These are phyloP conservation scores for Arizona elegans DNA, from an alignment of 2,113 vertebrate genomes.

Conservation along the genomic window DNA sequence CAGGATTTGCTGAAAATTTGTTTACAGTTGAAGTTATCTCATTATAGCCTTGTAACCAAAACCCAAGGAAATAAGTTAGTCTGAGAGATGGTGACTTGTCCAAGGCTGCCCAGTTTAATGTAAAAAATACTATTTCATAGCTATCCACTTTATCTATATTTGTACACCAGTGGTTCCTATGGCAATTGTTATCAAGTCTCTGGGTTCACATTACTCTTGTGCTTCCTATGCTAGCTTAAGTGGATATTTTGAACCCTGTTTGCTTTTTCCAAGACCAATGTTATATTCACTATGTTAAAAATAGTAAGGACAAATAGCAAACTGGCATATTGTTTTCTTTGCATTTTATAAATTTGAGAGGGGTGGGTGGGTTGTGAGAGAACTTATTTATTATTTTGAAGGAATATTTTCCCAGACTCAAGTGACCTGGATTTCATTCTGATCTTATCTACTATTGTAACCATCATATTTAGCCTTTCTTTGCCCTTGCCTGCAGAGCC, in stretches of 20 bases:
- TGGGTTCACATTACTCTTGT: not conserved
- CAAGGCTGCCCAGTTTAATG: not conserved
- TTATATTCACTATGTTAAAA: not conserved
- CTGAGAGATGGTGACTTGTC: not conserved
- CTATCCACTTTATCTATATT: not conserved
- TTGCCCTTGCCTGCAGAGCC: not conserved
- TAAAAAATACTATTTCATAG: not conserved
- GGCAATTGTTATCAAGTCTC: not conserved
- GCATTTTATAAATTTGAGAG: not conserved
- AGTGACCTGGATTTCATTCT: not conserved
- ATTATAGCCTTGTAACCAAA: not conserved
- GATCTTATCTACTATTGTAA: not conserved
- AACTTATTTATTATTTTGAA: not conserved
- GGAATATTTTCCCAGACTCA: not conserved
- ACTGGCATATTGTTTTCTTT: not conserved
- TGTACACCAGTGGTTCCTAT: not conserved
- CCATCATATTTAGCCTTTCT: not conserved
- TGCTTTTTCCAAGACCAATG: not conserved
- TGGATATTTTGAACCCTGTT: not conserved
- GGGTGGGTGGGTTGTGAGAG: not conserved
- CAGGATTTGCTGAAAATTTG: constrained; percentile 37
- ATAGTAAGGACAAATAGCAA: not conserved
- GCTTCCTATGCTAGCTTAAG: not conserved
- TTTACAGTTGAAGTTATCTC: not conserved
- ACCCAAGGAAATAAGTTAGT: not conserved